Percentiles rank a stretch among this genome's conserved stretches.
Conservation (phyloP, 2,113 vertebrate species). For the Micromys minutus region DNA sequence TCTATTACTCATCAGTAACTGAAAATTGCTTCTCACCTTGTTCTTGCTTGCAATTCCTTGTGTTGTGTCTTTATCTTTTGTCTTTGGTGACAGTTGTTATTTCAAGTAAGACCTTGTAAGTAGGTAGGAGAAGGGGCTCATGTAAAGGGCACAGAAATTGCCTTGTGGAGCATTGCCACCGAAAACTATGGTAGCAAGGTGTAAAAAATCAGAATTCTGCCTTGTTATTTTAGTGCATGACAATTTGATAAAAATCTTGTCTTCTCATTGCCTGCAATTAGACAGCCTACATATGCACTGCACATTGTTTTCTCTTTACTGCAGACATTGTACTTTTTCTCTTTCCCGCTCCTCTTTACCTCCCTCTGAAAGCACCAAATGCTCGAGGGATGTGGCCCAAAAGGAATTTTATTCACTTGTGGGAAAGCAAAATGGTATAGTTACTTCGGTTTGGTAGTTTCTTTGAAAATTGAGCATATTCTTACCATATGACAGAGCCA, state of each 20-base stretch:
- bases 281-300: background rate
- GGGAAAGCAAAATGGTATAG: background rate
- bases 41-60: background rate
- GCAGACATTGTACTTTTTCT: background rate
- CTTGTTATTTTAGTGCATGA: background rate
- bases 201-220: background rate
- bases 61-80: background rate
- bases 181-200: background rate
- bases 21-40: background rate
- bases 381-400: background rate
- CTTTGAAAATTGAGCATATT: background rate
- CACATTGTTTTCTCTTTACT: background rate
- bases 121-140: background rate
- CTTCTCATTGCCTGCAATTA: background rate
- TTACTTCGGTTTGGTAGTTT: background rate
- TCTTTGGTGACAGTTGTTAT: background rate
- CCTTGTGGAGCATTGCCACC: background rate
- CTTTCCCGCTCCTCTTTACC: background rate
- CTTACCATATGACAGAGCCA: background rate
- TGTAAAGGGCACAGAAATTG: background rate
- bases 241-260: slow-evolving; percentile 20
- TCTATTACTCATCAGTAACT: background rate
- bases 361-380: background rate
- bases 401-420: background rate
- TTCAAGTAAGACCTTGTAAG: background rate